Base-by-base conservation (phyloP, 2,113 vertebrate genomes). In the Pagrus major region DNA sequence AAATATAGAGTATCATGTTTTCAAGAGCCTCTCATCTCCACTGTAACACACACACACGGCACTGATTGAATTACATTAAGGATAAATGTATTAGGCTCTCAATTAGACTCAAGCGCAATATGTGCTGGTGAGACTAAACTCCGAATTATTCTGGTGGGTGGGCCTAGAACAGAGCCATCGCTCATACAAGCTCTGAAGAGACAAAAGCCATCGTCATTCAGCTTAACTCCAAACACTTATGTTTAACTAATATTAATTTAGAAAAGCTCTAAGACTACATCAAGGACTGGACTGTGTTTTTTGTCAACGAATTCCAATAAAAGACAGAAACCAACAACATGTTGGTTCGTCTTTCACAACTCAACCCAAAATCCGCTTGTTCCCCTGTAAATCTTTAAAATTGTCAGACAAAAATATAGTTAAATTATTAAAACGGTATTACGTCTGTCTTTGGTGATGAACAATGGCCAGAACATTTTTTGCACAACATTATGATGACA, bases 51-150 rank as follows among this genome's bases (percentile, higher is more conserved):
- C 12, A 16, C 47, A 29, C 7, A 64, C 59, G 14, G 33, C 2
- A 37, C 21, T n/a, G 33, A 60, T 55, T 47, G 23, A 75, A 83
- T 87, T 73, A 68, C 29, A 64, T 56, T 56, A 33, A 51, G 20
- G 44, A 23, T 39, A 47, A 54, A 86, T 71, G 69, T 56, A 77
- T 66, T 42, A 76, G 31, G 39, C 55, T 56, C 16, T 71, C 56
- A 46, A 71, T 76, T 64, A 66, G 35, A 55, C 71, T 80, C 10
- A 5, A 67, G 71, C 46, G 70, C 58, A 82, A 64, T 52, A 59
- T 63, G 39, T 76, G 72, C 37, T 39, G 27, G 49, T n/a, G 51
- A 78, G 75, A 71, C 42, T 58, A 47, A 58, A 54, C 65, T 68
- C 55, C 61, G 44, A 70, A 70, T 75, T 35, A 70, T 52, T 74